These are phyloP conservation scores for Phaethon lepturus DNA, from an alignment of 2,113 vertebrate genomes.

Conservation along the genomic window DNA sequence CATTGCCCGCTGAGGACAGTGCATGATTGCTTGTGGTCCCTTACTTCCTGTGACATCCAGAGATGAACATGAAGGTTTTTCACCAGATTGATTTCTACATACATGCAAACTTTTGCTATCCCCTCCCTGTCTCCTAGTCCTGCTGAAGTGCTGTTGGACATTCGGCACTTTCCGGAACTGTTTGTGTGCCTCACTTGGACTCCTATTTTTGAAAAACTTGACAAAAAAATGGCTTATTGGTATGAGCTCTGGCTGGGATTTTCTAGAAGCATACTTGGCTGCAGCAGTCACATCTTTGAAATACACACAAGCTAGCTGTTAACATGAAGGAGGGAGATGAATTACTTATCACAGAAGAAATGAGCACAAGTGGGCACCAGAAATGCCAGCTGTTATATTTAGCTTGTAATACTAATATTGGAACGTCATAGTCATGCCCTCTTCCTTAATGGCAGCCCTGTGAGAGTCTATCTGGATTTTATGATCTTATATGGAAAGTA, in stretches of 20 bases:
- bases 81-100: background rate
- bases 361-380: conserved; percentile 9
- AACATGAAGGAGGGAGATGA: background rate
- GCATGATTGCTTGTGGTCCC: background rate
- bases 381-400: conserved; percentile 32
- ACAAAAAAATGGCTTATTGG: background rate
- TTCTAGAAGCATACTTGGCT: background rate
- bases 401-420: conserved; percentile 55
- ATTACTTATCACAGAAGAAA: conserved; percentile 49
- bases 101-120: background rate
- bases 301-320: background rate
- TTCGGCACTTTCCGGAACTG: background rate
- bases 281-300: conserved; percentile 2
- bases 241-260: background rate
- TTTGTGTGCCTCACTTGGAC: background rate
- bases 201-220: background rate
- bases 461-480: conserved; percentile 50
- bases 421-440: background rate
- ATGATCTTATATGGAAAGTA: conserved; percentile 66
- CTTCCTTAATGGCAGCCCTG: conserved; percentile 13
- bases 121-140: background rate
- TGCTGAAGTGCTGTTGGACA: background rate
- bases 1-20: background rate
- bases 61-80: background rate
- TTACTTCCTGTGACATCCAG: background rate